Conservation (phyloP, 2,113 vertebrate species). For the Rhinolophus ferrumequinum region DNA sequence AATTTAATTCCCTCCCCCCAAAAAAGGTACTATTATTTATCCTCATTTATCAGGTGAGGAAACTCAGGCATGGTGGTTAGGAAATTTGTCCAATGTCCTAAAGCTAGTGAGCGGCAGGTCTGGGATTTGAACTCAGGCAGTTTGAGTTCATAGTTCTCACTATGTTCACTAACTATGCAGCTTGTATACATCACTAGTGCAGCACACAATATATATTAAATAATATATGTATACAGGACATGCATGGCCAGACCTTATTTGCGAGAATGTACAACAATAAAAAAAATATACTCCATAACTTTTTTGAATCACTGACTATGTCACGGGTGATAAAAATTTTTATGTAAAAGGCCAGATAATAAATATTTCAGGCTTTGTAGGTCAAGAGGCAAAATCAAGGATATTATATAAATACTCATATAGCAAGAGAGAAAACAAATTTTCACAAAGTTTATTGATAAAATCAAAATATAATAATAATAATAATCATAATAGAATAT, state of each 20-base stretch:
- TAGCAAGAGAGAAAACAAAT: background rate
- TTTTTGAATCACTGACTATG: background rate
- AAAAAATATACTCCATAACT: background rate
- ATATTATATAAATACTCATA: background rate
- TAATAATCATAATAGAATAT: background rate
- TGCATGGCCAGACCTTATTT: background rate
- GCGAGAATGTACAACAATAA: background rate
- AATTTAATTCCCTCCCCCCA: background rate
- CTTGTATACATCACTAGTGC: background rate
- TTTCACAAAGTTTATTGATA: background rate
- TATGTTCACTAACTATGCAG: background rate
- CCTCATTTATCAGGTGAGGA: background rate
- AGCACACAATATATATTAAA: background rate
- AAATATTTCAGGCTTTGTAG: background rate
- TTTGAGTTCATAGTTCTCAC: background rate
- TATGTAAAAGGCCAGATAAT: background rate
- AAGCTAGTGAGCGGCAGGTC: background rate
- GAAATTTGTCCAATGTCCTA: background rate
- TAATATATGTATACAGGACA: background rate
- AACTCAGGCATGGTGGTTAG: background rate
- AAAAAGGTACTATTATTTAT: background rate
- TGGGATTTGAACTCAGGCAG: background rate
- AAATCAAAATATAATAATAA: background rate
- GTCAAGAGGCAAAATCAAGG: background rate
- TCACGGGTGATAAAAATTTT: background rate